These are phyloP conservation scores for Celastrina argiolus DNA, from an alignment of 2,888 invertebrate genomes.

Conservation along the genomic window DNA sequence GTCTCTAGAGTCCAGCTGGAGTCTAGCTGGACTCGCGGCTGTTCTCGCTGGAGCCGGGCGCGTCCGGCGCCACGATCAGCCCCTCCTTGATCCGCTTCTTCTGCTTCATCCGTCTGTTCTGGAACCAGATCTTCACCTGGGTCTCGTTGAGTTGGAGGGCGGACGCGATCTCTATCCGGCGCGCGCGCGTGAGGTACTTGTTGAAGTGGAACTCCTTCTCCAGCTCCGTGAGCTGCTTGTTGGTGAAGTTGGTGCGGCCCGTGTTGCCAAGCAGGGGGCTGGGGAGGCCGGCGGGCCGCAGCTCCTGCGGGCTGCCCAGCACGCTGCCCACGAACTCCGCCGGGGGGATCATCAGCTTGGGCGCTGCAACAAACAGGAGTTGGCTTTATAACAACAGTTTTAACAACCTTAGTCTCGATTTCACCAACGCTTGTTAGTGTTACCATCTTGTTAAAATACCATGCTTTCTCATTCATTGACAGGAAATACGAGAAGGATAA, in stretches of 20 bases:
- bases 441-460: too few species aligned
- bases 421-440: too few species aligned
- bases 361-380: constrained; percentile 70
- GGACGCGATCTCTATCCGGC: constrained; percentile 98
- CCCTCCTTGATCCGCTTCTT: constrained; percentile 98
- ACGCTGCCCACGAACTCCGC: constrained; percentile 71
- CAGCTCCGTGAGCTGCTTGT: constrained; percentile 98
- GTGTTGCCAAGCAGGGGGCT: constrained; percentile 83
- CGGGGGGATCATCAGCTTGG: constrained; percentile 80
- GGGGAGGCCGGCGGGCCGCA: constrained; percentile 68
- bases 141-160: constrained; percentile 97
- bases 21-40: constrained; percentile 85
- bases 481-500: too few species aligned
- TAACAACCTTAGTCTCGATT: too few species aligned
- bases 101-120: constrained; percentile 98
- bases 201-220: constrained; percentile 99
- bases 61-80: constrained; percentile 78
- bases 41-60: constrained; percentile 82
- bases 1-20: too few species aligned
- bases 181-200: constrained; percentile 97
- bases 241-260: constrained; percentile 98
- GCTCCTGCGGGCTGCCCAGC: constrained; percentile 68
- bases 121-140: constrained; percentile 99
- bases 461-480: too few species aligned
- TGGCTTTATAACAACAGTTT: too few species aligned